Percentiles rank a stretch among this genome's conserved stretches.
These are phyloP conservation scores for Carcharodon carcharias DNA, from an alignment of 2,797 vertebrate genomes.

Conservation along the genomic window DNA sequence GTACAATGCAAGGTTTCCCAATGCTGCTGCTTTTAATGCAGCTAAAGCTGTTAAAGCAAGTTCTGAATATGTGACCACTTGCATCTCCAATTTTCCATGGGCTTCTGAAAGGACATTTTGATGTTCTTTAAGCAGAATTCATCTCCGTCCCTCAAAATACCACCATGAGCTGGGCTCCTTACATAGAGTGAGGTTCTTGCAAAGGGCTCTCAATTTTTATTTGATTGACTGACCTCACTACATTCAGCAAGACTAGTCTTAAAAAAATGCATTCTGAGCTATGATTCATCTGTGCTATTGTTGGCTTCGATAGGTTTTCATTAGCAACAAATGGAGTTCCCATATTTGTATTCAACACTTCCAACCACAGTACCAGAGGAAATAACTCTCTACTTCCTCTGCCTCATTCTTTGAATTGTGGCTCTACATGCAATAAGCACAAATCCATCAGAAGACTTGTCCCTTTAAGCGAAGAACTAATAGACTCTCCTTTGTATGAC, in stretches of 20 bases:
- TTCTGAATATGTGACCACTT: not conserved
- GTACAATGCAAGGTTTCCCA: not conserved
- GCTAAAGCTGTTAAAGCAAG: not conserved
- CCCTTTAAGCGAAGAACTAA: not conserved
- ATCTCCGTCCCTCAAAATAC: not conserved
- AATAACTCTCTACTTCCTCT: not conserved
- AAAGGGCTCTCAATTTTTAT: not conserved
- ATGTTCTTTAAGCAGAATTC: not conserved
- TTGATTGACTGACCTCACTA: not conserved
- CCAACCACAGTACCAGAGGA: not conserved
- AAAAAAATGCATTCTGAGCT: not conserved
- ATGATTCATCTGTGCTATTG: not conserved
- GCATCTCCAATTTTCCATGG: not conserved
- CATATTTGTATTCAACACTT: not conserved
- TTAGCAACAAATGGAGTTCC: not conserved
- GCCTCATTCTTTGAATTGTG: not conserved
- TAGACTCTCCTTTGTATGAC: not conserved
- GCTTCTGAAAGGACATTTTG: not conserved
- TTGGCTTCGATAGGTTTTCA: not conserved
- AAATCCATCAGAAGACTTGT: not conserved
- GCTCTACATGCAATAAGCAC: not conserved
- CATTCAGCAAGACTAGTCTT: not conserved
- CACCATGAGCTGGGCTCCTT: not conserved
- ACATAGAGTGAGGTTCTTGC: not conserved
- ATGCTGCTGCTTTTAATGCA: not conserved